Evolutionary conservation across 2,797 vertebrate genomes (phyloP), one percentile per base, ranked within the genome.

Genomic region (Enteromius unitaeniatus): DNA sequence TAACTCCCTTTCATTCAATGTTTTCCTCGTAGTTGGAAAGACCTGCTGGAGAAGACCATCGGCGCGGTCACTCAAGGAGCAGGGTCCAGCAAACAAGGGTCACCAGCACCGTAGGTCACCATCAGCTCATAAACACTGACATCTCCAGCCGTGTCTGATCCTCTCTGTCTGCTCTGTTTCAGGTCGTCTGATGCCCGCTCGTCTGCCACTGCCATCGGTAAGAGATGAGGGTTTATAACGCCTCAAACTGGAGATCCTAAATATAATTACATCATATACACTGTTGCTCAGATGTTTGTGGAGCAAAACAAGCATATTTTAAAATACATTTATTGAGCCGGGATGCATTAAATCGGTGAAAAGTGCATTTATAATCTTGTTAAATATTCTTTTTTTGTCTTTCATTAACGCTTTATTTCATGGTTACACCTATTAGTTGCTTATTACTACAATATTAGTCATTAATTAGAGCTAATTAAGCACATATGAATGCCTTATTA

Each of bases 31-130:
- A 96, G 95, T 23, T 96, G 95, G 95, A 95, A 94, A 62, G 92
- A 94, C 79, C 89, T 94, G 67, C 91, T 96, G 19, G 94, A 95
- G 82, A 95, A 93, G 90, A 90, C 92, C 1, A 93, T 95, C 82
- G 28, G 87, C 0, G 82, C 89, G 0, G 87, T 92, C 0, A 91
- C 87, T 4, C 87, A 89, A 10, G 91, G 91, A 0, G 90, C 92
- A 0, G 88, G 87, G 0, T 77, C 87, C 51, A 88, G 85, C 86
- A 93, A 93, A 78, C 90, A 92, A 34, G 79, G 89, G 23, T 89
- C 92, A 11, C 89, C 89, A 0, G 74, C 89, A 60, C 86, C 89
- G 95, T 96, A 88, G 93, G 95, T 45, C 14, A 8, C 40, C 17
- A 47, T 45, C 3, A 15, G 40, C 23, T 31, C 62, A 4, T 45